A percentile compares a stretch with the other conserved stretches of the same genome.
phyloP scores from a whole-genome alignment of 2,888 invertebrate genomes.

The Diaperis boleti region DNA sequence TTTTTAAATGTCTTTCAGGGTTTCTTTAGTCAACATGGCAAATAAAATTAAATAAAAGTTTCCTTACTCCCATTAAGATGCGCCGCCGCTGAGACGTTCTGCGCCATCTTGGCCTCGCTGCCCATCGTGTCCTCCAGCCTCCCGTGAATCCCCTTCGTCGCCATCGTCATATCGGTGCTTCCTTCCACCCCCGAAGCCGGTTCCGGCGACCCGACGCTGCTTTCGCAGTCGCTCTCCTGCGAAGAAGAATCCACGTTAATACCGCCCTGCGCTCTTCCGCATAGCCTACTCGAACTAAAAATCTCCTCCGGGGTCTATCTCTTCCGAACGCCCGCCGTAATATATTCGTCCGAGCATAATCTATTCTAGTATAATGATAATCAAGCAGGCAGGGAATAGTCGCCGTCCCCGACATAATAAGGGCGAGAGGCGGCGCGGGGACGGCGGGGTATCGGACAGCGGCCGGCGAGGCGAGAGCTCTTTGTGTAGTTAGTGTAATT shows the following conservation, averaged over 20 bases:
- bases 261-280: too few relatives aligned
- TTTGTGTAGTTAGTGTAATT: conserved; percentile 70
- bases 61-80: conserved; percentile 76
- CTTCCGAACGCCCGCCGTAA: conserved; percentile 45
- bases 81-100: conserved; percentile 69
- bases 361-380: conserved; percentile 66
- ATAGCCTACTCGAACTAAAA: too few relatives aligned
- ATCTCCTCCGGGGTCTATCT: too few relatives aligned
- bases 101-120: conserved; percentile 56
- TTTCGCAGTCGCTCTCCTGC: conserved; percentile 76
- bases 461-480: conserved; percentile 67
- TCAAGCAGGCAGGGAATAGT: conserved; percentile 63
- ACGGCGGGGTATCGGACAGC: conserved; percentile 59
- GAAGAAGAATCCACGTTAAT: too few relatives aligned
- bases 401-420: conserved; percentile 60
- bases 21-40: conserved; percentile 39
- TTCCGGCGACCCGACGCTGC: conserved; percentile 75
- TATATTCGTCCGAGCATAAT: conserved; percentile 62
- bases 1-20: not conserved
- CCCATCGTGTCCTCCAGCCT: conserved; percentile 53
- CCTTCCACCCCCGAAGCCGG: conserved; percentile 66
- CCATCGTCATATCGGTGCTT: conserved; percentile 61
- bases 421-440: conserved; percentile 55
- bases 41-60: not conserved
- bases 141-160: conserved; percentile 54